These are phyloP conservation scores for Pseudomyrmex cubaensis DNA, from an alignment of 1,140 invertebrate species.

Conservation along the genomic window DNA sequence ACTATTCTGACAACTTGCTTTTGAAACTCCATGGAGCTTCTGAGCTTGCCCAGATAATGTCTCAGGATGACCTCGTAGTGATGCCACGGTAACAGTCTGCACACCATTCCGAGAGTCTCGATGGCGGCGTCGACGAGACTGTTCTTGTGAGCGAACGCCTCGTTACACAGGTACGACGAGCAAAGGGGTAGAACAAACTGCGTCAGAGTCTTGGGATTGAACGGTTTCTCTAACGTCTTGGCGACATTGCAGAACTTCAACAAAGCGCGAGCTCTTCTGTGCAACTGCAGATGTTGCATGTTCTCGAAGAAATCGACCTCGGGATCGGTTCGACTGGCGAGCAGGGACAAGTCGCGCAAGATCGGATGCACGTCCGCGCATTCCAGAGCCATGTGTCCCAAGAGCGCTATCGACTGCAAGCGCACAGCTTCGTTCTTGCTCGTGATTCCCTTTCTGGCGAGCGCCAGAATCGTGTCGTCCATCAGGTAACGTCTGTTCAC, in stretches of 20 bases:
- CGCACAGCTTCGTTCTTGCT: slow-evolving; percentile 88
- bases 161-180: slow-evolving; percentile 92
- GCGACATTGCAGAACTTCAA: slow-evolving; percentile 88
- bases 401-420: slow-evolving; percentile 91
- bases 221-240: slow-evolving; percentile 86
- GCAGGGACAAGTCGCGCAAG: slow-evolving; percentile 89
- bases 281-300: slow-evolving; percentile 93
- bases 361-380: slow-evolving; percentile 89
- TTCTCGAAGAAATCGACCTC: slow-evolving; percentile 98
- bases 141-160: slow-evolving; percentile 91
- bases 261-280: slow-evolving; percentile 92
- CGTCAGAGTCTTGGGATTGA: slow-evolving; percentile 90
- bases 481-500: slow-evolving; percentile 88
- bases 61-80: slow-evolving; percentile 93
- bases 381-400: slow-evolving; percentile 91
- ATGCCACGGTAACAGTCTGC: slow-evolving; percentile 93
- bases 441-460: slow-evolving; percentile 89
- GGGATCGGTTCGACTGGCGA: slow-evolving; percentile 90
- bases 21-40: slow-evolving; percentile 90
- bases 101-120: slow-evolving; percentile 90
- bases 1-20: slow-evolving; percentile 93
- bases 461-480: slow-evolving; percentile 89
- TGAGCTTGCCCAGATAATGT: slow-evolving; percentile 91
- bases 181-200: slow-evolving; percentile 95
- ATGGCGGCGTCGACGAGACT: slow-evolving; percentile 94